Evolutionary conservation across 2,797 vertebrate genomes (phyloP).

Genomic region (Poeciliopsis paucimaculata): DNA sequence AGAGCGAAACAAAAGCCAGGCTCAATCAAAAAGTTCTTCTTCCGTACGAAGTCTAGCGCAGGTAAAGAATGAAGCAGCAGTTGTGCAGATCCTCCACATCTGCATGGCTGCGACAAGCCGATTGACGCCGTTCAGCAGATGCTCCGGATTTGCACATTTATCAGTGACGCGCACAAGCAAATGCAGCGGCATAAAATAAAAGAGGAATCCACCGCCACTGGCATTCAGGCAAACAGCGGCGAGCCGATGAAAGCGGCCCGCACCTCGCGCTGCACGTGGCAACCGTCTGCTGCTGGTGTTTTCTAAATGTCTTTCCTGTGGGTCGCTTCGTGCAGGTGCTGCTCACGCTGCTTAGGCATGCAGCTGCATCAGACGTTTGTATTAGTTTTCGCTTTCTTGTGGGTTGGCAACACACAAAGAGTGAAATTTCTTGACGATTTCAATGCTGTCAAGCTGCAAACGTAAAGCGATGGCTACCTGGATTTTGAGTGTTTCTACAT

Average conservation of each 20-base stretch:
- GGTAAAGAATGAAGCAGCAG: not conserved
- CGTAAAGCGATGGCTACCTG: not conserved
- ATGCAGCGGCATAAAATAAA: not conserved
- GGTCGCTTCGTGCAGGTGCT: conserved; percentile 11
- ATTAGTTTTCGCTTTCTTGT: conserved; percentile 12
- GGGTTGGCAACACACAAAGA: not conserved
- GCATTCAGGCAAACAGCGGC: not conserved
- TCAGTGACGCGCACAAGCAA: not conserved
- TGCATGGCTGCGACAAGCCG: conserved; percentile 16
- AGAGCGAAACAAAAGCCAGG: not conserved
- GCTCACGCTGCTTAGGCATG: conserved; percentile 7
- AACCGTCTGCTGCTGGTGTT: conserved; percentile 4
- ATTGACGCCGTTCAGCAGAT: not conserved
- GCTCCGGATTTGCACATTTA: conserved; percentile 18
- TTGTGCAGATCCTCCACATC: not conserved
- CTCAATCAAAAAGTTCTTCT: not conserved
- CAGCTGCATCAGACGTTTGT: conserved; percentile 10
- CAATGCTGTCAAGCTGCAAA: not conserved
- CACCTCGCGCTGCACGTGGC: not conserved
- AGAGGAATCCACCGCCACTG: not conserved
- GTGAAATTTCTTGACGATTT: not conserved
- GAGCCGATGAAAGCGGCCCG: conserved; percentile 3
- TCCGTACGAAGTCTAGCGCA: not conserved
- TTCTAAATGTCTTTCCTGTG: conserved; percentile 11
- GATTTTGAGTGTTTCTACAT: not conserved